phyloP scores from a whole-genome alignment of 2,797 vertebrate species.

The Eupleurogrammus muticus region DNA sequence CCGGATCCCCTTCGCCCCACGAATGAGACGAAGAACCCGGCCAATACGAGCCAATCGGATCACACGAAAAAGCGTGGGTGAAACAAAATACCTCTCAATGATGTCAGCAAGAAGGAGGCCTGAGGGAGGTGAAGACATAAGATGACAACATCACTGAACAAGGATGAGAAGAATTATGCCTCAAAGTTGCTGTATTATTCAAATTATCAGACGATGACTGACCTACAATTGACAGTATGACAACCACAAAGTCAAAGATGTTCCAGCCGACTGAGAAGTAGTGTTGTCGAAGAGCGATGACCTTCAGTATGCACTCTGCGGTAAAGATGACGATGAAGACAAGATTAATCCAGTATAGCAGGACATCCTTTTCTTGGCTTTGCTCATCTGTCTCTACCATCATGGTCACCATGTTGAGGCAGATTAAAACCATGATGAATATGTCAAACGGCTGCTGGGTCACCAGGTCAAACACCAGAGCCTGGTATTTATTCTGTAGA shows the following conservation, averaged over 20 bases:
- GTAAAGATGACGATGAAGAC: slow-evolving; percentile 94
- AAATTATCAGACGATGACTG: background rate
- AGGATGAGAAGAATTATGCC: no score
- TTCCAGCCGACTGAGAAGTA: slow-evolving; percentile 96
- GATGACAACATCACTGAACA: no score
- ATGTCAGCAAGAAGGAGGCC: slow-evolving; percentile 92
- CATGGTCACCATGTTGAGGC: slow-evolving; percentile 98
- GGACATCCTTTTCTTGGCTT: slow-evolving; percentile 83
- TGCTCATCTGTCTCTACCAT: slow-evolving; percentile 97
- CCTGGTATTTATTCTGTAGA: slow-evolving; percentile 92
- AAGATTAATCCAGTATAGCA: slow-evolving; percentile 90
- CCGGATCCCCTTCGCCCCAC: slow-evolving; percentile 94
- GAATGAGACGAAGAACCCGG: slow-evolving; percentile 91
- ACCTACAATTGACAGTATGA: slow-evolving; percentile 91
- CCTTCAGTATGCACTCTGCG: slow-evolving; percentile 89
- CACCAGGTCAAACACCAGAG: slow-evolving; percentile 91
- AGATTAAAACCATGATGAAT: slow-evolving; percentile 95
- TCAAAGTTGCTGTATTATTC: no score
- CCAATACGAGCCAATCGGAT: slow-evolving; percentile 94
- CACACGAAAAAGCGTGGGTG: slow-evolving; percentile 93
- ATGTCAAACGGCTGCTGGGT: slow-evolving; percentile 93
- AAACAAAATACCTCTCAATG: slow-evolving; percentile 96
- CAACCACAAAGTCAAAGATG: slow-evolving; percentile 96
- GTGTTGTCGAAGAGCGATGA: slow-evolving; percentile 90
- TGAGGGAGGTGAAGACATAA: slow-evolving; percentile 53